phyloP scores from a whole-genome alignment of 2,888 invertebrate genomes.

The Torymus texanus region DNA sequence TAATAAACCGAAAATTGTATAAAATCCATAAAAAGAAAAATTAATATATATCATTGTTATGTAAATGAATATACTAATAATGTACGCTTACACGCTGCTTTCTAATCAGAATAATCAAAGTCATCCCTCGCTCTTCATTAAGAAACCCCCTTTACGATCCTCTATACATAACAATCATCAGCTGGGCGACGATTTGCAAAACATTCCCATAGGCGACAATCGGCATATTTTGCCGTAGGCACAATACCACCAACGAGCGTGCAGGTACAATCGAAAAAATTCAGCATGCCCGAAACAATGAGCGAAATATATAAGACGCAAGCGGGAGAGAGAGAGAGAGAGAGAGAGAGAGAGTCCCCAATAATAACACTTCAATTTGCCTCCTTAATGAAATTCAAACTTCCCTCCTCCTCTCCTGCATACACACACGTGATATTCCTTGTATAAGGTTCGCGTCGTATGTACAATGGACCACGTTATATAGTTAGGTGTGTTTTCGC shows the following conservation, averaged over 20 bases:
- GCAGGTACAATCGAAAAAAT: conserved; percentile 12
- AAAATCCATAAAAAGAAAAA: too few relatives aligned
- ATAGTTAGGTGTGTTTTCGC: neutral
- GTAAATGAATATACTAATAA: too few relatives aligned
- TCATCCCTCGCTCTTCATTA: too few relatives aligned
- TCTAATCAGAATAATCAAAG: too few relatives aligned
- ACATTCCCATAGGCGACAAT: conserved; percentile 42
- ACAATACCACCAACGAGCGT: conserved; percentile 20
- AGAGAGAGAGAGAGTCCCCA: conserved; percentile 20
- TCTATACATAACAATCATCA: neutral
- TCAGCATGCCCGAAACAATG: conserved; percentile 32
- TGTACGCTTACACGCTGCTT: too few relatives aligned
- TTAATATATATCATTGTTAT: too few relatives aligned
- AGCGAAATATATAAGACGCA: neutral
- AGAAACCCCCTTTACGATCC: neutral
- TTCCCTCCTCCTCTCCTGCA: conserved; percentile 44
- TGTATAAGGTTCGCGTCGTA: too few relatives aligned
- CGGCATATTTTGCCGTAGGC: conserved; percentile 27
- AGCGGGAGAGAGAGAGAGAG: neutral
- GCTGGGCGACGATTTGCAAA: neutral
- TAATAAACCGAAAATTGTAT: too few relatives aligned
- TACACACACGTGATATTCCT: neutral
- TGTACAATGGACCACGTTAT: too few relatives aligned
- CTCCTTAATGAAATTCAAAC: conserved; percentile 50
- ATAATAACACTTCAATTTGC: conserved; percentile 53